Evolutionary conservation across 2,113 vertebrate genomes (phyloP).

Genomic region (Stictonetta naevosa): DNA sequence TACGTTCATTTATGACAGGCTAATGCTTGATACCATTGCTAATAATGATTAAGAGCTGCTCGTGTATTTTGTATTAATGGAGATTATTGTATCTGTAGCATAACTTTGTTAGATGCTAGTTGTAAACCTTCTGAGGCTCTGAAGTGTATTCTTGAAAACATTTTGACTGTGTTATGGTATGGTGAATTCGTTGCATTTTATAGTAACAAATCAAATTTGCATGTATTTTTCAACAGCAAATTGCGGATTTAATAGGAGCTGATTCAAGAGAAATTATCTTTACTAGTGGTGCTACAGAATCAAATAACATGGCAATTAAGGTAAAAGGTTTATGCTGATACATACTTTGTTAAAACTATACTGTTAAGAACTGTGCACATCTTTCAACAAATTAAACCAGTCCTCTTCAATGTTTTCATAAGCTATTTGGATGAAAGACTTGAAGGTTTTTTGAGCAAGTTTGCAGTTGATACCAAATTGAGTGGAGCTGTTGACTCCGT

Average conservation of each 20-base stretch:
- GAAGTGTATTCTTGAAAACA: not conserved
- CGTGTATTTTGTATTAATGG: not conserved
- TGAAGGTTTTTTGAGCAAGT: too few relatives aligned
- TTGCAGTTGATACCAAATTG: too few relatives aligned
- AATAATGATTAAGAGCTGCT: not conserved
- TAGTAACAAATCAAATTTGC: not conserved
- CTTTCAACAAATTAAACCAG: not conserved
- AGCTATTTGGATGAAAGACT: too few relatives aligned
- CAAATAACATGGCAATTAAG: constrained; percentile 98
- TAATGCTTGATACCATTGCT: not conserved
- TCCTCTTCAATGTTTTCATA: too few relatives aligned
- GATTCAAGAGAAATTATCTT: constrained; percentile 96
- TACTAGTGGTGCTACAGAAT: constrained; percentile 97
- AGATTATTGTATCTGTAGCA: not conserved
- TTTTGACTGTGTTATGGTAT: not conserved
- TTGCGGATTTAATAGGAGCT: constrained; percentile 91
- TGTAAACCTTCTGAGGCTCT: not conserved
- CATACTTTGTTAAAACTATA: not conserved
- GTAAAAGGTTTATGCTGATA: constrained; percentile 68
- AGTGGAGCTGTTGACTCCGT: too few relatives aligned
- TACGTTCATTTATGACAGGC: not conserved
- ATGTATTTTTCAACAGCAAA: constrained; percentile 83
- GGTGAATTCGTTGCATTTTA: not conserved
- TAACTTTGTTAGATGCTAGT: too few relatives aligned
- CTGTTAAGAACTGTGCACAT: not conserved